These are phyloP conservation scores for Liolophura sinensis DNA, from an alignment of 1,140 invertebrate species.

Conservation along the genomic window DNA sequence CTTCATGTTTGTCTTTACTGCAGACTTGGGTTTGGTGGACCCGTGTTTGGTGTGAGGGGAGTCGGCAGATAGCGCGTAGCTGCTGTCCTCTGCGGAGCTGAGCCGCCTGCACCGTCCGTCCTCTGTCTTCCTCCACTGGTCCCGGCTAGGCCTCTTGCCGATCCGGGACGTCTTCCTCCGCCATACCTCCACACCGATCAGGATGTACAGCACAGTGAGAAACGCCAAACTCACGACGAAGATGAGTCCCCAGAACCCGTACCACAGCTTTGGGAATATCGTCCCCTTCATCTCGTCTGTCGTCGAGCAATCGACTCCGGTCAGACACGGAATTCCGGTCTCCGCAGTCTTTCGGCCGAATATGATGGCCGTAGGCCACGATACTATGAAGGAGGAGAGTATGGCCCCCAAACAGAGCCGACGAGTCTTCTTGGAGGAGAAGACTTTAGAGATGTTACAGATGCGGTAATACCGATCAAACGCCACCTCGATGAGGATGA, in stretches of 20 bases:
- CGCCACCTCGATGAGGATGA: constrained; percentile 15
- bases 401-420: constrained; percentile 14
- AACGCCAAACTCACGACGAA: neutral
- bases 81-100: too few species aligned
- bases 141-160: too few species aligned
- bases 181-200: neutral
- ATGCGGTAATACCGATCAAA: constrained; percentile 9
- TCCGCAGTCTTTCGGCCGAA: constrained; percentile 14
- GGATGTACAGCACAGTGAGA: neutral
- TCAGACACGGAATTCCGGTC: constrained; percentile 12
- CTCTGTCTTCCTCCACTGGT: too few species aligned
- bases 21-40: too few species aligned
- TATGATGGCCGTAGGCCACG: constrained; percentile 17
- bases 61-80: too few species aligned
- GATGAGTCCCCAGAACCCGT: neutral
- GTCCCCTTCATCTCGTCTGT: constrained; percentile 18
- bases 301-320: constrained; percentile 15
- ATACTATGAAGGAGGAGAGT: constrained; percentile 1
- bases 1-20: too few species aligned
- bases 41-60: too few species aligned
- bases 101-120: too few species aligned
- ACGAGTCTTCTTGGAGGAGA: constrained; percentile 10
- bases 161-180: neutral
- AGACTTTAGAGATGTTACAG: constrained; percentile 17
- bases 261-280: constrained; percentile 13